Evolutionary conservation across 2,797 vertebrate genomes (phyloP).

Genomic region (Eulemur mongoz): DNA sequence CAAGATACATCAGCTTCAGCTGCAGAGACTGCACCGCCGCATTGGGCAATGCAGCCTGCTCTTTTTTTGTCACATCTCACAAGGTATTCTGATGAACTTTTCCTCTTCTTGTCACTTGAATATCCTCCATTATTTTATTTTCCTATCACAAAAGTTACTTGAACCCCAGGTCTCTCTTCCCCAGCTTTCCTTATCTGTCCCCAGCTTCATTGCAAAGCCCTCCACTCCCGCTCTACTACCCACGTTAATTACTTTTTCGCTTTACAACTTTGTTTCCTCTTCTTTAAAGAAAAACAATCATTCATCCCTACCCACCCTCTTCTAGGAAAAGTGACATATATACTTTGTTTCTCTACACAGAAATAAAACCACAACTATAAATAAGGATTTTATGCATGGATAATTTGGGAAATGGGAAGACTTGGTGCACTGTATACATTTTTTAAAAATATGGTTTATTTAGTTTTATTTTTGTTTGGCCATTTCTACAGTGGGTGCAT

Average conservation of each 20-base stretch:
- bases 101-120: not conserved
- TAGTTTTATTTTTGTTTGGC: conserved; percentile 44
- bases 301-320: conserved; percentile 39
- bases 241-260: conserved; percentile 25
- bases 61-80: not conserved
- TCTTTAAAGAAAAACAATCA: conserved; percentile 9
- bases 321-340: conserved; percentile 47
- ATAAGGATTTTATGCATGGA: conserved; percentile 18
- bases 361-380: conserved; percentile 48
- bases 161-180: not conserved
- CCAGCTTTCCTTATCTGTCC: not conserved
- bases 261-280: conserved; percentile 46
- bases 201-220: not conserved
- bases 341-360: conserved; percentile 37
- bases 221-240: not conserved
- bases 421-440: not conserved
- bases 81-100: not conserved
- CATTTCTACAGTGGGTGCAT: not conserved
- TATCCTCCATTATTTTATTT: conserved; percentile 13
- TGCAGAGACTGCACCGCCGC: not conserved
- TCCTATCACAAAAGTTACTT: not conserved
- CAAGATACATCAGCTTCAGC: not conserved
- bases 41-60: not conserved
- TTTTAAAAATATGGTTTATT: not conserved
- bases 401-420: conserved; percentile 36